Evolutionary conservation across 2,113 vertebrate species (phyloP).

Genomic region (Pristiophorus japonicus): DNA sequence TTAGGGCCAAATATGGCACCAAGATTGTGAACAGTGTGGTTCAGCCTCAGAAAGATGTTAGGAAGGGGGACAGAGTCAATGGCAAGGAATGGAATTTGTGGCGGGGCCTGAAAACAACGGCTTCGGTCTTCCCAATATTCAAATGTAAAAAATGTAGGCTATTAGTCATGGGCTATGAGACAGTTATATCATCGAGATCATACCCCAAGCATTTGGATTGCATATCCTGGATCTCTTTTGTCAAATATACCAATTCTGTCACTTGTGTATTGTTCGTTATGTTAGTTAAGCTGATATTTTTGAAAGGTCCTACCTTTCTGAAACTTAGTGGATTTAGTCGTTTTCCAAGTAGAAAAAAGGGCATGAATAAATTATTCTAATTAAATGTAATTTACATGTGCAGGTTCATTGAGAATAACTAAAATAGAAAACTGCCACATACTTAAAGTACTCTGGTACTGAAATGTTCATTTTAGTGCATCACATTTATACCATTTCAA

Average conservation of each 20-base stretch:
- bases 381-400: neutral
- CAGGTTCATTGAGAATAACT: neutral
- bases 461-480: neutral
- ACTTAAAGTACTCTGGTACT: neutral
- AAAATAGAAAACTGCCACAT: neutral
- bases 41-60: too few species aligned
- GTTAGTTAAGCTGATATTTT: neutral
- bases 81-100: too few species aligned
- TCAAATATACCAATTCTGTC: neutral
- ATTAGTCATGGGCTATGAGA: too few species aligned
- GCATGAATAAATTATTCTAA: neutral
- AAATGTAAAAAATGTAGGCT: too few species aligned
- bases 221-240: neutral
- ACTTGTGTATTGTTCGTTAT: neutral
- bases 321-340: neutral
- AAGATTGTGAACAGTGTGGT: too few species aligned
- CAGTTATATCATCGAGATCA: too few species aligned
- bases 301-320: neutral
- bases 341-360: neutral
- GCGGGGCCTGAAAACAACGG: too few species aligned
- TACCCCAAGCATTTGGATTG: neutral
- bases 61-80: too few species aligned
- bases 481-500: neutral
- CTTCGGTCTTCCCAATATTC: too few species aligned
- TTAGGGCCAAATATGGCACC: too few species aligned